Evolutionary conservation across 1,140 invertebrate species (phyloP).

Genomic region (Dolichoris vasculosae): DNA sequence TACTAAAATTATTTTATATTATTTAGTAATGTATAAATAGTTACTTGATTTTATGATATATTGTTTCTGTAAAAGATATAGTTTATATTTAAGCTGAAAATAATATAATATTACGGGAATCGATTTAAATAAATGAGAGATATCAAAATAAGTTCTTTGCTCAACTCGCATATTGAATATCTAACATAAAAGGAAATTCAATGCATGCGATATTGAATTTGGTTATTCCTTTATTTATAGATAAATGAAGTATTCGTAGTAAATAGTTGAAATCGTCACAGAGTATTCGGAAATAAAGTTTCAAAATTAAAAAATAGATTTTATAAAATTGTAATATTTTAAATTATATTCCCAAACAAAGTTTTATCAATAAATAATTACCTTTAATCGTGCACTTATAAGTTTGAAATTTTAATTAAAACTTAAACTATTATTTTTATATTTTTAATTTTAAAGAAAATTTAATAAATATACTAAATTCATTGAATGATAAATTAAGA

Average conservation of each 20-base stretch:
- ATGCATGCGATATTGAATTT: conserved; percentile 44
- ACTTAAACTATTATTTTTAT: not conserved
- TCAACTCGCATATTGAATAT: conserved; percentile 30
- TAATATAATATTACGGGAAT: conserved; percentile 10
- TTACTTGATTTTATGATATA: not conserved
- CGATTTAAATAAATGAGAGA: conserved; percentile 17
- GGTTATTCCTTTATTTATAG: conserved; percentile 28
- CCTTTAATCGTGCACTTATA: too few species aligned
- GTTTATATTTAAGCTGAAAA: conserved; percentile 13
- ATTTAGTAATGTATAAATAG: too few species aligned
- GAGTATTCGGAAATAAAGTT: not conserved
- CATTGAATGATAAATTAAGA: too few species aligned
- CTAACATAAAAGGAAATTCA: conserved; percentile 32
- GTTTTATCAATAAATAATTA: too few species aligned
- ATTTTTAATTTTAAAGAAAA: too few species aligned
- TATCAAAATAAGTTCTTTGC: conserved; percentile 39
- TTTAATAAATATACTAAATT: too few species aligned
- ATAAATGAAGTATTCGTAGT: conserved; percentile 6
- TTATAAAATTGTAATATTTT: too few species aligned
- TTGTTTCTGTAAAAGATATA: not conserved
- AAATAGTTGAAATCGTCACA: too few species aligned
- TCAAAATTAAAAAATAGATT: too few species aligned
- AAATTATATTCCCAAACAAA: too few species aligned
- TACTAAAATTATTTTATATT: too few species aligned
- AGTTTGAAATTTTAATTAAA: not conserved